Evolutionary conservation across 2,888 invertebrate species (phyloP), one percentile per base, ranked within the genome.

Genomic region (Halictus ligatus): DNA sequence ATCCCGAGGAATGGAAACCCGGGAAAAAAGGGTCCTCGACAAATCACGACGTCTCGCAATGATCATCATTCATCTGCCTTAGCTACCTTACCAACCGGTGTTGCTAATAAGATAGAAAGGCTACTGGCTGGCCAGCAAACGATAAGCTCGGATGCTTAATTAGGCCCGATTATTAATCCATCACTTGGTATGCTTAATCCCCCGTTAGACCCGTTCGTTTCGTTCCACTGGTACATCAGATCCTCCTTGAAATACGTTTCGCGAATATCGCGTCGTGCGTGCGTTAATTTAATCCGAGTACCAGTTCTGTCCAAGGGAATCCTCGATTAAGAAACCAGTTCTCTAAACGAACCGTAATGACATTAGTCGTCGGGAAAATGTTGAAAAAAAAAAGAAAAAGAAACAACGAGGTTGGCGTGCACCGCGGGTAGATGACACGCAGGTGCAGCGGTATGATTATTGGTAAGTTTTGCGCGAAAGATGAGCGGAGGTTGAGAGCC

Each of bases 401-500:
- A 35, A 69, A 69, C 18, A 10, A 77, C 64, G 84, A 58, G 50
- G 76, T 75, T 29, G 85, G 88, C 29, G 76, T 60, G 71, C 72
- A 75, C 58, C 69, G 60, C 6, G 46, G 78, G 50, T 54, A 46
- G 77, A 35, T 72, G 75, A 75, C 48, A 43, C 81, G 83, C 88
- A 89, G 89, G 88, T 89, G 86, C 89, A 77, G 67, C 69, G 40
- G 13, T 7, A 43, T 35, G 86, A 85, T 87, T 48, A 81, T 83
- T 48, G 60, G 35, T n/a, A 29, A 75, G 69, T 64, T 78, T 71
- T 50, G 43, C 54, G 71, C 75, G 75, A 78, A 72, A 85, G 77
- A 64, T 67, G 85, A 76, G 79, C 64, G 50, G 74, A 93, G 89
- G 93, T 94, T 93, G 94, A 94, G 94, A 93, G 92, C 92, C 93